These are phyloP conservation scores for Cantharis lateralis DNA, from an alignment of 2,888 invertebrate genomes.

Conservation along the genomic window DNA sequence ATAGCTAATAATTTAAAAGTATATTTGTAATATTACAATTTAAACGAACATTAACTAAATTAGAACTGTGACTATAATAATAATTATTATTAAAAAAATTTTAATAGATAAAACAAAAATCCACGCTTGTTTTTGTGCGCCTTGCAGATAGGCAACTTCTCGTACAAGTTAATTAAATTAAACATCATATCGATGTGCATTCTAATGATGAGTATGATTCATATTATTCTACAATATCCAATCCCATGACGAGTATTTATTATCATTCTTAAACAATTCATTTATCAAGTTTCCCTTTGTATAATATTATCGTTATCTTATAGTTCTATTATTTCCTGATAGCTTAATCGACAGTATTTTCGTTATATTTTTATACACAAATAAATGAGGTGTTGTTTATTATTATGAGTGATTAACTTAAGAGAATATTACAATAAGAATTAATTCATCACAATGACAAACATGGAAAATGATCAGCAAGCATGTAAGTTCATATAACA, in stretches of 20 bases:
- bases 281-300: not conserved
- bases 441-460: slow-evolving; percentile 3
- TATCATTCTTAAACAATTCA: not conserved
- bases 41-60: too few species aligned
- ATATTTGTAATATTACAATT: too few species aligned
- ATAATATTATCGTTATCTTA: not conserved
- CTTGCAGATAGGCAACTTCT: not conserved
- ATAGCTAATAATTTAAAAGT: too few species aligned
- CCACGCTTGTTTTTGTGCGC: not conserved
- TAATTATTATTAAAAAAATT: too few species aligned
- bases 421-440: not conserved
- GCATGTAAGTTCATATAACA: not conserved
- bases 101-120: too few species aligned
- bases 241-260: not conserved
- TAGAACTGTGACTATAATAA: too few species aligned
- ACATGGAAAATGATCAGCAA: not conserved
- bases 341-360: not conserved
- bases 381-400: not conserved
- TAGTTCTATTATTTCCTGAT: not conserved
- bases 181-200: not conserved
- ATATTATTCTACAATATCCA: not conserved
- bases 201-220: not conserved
- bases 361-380: not conserved
- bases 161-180: not conserved
- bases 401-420: not conserved